Evolutionary conservation across 2,113 vertebrate genomes (phyloP), one percentile per base, ranked within the genome.

Genomic region (Aplodontia rufa): DNA sequence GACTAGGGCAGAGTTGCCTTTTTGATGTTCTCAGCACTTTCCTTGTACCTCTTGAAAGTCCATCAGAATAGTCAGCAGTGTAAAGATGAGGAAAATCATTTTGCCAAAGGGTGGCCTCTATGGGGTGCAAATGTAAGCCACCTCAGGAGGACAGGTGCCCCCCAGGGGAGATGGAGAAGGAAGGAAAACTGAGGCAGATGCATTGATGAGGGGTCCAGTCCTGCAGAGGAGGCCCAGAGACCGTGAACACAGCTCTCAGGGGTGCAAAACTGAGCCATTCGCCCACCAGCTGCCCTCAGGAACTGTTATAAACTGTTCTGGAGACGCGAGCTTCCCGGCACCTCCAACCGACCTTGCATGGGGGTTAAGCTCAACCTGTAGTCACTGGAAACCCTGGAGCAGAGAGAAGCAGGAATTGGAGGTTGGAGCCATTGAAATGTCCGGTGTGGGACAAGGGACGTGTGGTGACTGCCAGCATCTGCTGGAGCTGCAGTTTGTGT

Each of bases 171-270:
- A 90, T 55, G 16, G 22, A 14, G 8, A 53, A 26, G 37, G 8
- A 13, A 20, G 45, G 32, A 35, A 79, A 60, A 16, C 6, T 10
- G 4, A 4, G 0, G 0, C 1, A 2, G n/a, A 10, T 1, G 5
- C 30, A 0, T 10, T 6, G 11, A 17, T 20, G 35, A 78, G 26
- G 14, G 60, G 8, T 3, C 49, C 40, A 12, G 16, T 6, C 53
- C 62, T 2, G 0, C 62, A 1, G 45, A 53, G 68, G n/a, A 1
- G 14, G 0, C 1, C 17, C 13, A 37, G 42, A 47, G 49, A 4
- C 7, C 8, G 14, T 28, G 6, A 16, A 5, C 20, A 2, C 1
- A 1, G 42, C 69, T 19, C 42, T 2, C 24, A 35, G 66, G 66
- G 64, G 4, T 7, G 26, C 47, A 30, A 76, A 42, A 20, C 17